These are phyloP conservation scores for Apotomis capreana DNA, from an alignment of 2,888 invertebrate genomes.

Conservation along the genomic window DNA sequence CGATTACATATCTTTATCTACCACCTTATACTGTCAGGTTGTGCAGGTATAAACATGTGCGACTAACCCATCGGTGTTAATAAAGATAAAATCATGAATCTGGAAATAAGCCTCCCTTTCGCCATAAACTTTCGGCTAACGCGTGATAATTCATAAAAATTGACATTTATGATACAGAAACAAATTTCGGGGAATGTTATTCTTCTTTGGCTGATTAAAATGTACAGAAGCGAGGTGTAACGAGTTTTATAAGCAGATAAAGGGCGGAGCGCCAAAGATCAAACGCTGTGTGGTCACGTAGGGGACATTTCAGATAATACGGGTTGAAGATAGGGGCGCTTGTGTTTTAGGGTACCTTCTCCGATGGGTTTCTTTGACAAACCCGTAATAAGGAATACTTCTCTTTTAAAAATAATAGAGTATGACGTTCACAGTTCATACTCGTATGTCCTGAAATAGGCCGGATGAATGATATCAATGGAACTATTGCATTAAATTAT, in stretches of 20 bases:
- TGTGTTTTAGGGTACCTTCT: constrained; percentile 54
- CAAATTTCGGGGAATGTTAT: constrained; percentile 72
- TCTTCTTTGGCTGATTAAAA: constrained; percentile 76
- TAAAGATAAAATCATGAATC: constrained; percentile 39
- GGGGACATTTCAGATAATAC: constrained; percentile 70
- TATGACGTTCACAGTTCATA: no score
- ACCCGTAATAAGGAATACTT: no score
- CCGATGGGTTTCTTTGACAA: no score
- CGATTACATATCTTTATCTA: background rate
- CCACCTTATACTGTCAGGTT: constrained; percentile 5
- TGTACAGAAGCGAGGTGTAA: constrained; percentile 76
- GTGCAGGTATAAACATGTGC: constrained; percentile 25
- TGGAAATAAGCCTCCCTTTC: constrained; percentile 25
- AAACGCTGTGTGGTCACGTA: constrained; percentile 74
- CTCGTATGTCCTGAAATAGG: no score
- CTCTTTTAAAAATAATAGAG: no score
- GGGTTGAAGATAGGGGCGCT: constrained; percentile 71
- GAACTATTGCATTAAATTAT: no score
- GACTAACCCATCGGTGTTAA: constrained; percentile 25
- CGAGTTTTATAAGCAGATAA: constrained; percentile 71
- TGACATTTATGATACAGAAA: constrained; percentile 70
- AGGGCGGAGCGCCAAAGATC: constrained; percentile 70
- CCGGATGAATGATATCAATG: no score
- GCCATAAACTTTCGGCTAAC: constrained; percentile 32
- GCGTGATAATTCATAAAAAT: constrained; percentile 62